phyloP scores from a whole-genome alignment of 2,888 invertebrate species.

The Agrilus mali region DNA sequence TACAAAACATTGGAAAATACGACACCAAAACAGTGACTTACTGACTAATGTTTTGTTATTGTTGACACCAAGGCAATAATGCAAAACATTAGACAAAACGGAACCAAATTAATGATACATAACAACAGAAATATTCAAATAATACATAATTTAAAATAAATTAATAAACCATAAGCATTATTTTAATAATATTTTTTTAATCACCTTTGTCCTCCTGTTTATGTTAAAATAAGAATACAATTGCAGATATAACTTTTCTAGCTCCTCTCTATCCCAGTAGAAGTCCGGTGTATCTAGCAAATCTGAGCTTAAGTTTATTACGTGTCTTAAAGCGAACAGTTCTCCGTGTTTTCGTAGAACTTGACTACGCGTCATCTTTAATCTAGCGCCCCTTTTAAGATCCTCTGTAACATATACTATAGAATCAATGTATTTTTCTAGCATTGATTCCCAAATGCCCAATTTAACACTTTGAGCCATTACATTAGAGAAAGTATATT shows the following conservation, averaged over 20 bases:
- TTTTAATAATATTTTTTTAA: slow-evolving; percentile 4
- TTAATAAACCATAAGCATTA: slow-evolving; percentile 1
- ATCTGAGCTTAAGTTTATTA: slow-evolving; percentile 87
- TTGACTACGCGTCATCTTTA: slow-evolving; percentile 56
- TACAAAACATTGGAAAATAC: too few species aligned
- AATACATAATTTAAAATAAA: slow-evolving; percentile 1
- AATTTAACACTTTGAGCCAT: slow-evolving; percentile 88
- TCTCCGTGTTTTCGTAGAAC: slow-evolving; percentile 74
- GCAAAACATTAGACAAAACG: too few species aligned
- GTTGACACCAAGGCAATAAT: too few species aligned
- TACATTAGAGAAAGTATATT: slow-evolving; percentile 90
- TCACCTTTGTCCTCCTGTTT: slow-evolving; percentile 66
- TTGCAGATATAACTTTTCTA: slow-evolving; percentile 74
- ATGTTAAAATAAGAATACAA: slow-evolving; percentile 78
- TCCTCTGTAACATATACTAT: slow-evolving; percentile 70
- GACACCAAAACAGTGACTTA: too few species aligned
- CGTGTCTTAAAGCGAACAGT: slow-evolving; percentile 76
- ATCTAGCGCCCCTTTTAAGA: slow-evolving; percentile 60
- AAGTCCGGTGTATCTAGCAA: slow-evolving; percentile 92
- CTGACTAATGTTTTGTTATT: too few species aligned
- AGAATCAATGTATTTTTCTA: slow-evolving; percentile 72
- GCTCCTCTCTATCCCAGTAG: slow-evolving; percentile 91
- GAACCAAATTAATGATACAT: too few species aligned
- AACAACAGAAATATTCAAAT: not conserved
- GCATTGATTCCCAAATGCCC: slow-evolving; percentile 84